These are phyloP conservation scores for Yponomeuta plumbellus DNA, from an alignment of 2,888 invertebrate genomes.

Conservation along the genomic window DNA sequence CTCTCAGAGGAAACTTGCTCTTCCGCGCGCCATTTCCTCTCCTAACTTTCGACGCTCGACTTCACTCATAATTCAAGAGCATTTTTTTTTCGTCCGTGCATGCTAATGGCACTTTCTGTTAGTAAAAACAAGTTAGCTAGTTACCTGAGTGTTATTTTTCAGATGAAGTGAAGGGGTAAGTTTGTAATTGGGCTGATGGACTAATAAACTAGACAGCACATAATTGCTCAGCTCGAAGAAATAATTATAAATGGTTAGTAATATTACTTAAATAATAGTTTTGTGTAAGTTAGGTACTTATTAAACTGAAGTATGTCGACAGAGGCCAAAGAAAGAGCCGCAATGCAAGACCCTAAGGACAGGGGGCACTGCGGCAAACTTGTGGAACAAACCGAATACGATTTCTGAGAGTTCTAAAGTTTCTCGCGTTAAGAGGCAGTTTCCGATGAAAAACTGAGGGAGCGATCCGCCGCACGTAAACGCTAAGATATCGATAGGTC, in stretches of 20 bases:
- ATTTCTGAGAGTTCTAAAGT: not conserved
- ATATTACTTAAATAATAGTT: no score
- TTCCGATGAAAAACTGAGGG: no score
- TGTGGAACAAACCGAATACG: not conserved
- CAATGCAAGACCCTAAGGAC: not conserved
- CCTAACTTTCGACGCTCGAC: slow-evolving; percentile 58
- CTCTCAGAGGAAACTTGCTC: slow-evolving; percentile 34
- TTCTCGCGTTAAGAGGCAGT: not conserved
- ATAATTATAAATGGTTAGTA: no score
- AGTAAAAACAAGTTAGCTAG: not conserved
- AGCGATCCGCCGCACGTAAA: no score
- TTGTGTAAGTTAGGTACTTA: not conserved
- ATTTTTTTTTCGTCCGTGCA: slow-evolving; percentile 35
- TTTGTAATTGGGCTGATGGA: no score
- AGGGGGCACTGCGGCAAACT: not conserved
- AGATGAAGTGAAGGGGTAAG: not conserved
- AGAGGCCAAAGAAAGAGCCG: not conserved
- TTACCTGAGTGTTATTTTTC: not conserved
- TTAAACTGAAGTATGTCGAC: not conserved
- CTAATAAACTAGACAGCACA: no score
- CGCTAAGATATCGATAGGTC: no score
- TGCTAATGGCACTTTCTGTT: slow-evolving; percentile 44
- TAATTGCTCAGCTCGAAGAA: no score
- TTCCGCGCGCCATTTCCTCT: slow-evolving; percentile 59
- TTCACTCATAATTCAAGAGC: slow-evolving; percentile 49